Evolutionary conservation across 2,888 invertebrate species (phyloP), one percentile per base, ranked within the genome.

Genomic region (Tuberolachnus salignus): DNA sequence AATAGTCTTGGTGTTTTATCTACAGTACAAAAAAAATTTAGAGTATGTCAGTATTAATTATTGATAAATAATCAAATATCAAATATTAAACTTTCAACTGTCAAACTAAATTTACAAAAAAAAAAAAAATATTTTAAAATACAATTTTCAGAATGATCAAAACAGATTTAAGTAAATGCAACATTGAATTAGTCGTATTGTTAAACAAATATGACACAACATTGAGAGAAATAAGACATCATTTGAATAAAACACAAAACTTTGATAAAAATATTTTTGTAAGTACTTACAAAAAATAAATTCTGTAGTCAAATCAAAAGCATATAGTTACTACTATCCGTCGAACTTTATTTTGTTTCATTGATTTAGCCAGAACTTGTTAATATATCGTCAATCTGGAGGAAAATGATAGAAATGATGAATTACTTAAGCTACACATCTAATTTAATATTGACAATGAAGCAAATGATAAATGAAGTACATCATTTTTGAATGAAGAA

Each of bases 381-480:
- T 0, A n/a, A 57, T 21, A 0, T 51, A 59, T 69, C 78, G 19
- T 1, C 34, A 9, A 42, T 51, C 34, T 78, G 78, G 78, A 49
- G 13, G 21, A 42, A 78, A 42, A 78, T 69, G 8, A 69, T 42
- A 26, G 67, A 49, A 13, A 78, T 42, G 9, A 42, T 69, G 59
- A 78, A 69, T 26, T 61, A 78, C 16, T 42, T 78, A 16, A 53
- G 69, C 21, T 34, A 21, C 13, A 78, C 78, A 8, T 21, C 59
- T 11, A 69, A 42, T n/a, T 21, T 78, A 21, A 21, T 78, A n/a
- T 9, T 23, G n/a, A 59, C 19, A 0, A 78, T 78, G 78, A 78
- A 69, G 14, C 67, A 51, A 42, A 42, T 69, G n/a, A 13, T 16
- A 42, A 49, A 67, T 14, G 44, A 78, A 61, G 67, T 78, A 34